phyloP scores from a whole-genome alignment of 2,888 invertebrate species.

The Temnothorax unifasciatus region DNA sequence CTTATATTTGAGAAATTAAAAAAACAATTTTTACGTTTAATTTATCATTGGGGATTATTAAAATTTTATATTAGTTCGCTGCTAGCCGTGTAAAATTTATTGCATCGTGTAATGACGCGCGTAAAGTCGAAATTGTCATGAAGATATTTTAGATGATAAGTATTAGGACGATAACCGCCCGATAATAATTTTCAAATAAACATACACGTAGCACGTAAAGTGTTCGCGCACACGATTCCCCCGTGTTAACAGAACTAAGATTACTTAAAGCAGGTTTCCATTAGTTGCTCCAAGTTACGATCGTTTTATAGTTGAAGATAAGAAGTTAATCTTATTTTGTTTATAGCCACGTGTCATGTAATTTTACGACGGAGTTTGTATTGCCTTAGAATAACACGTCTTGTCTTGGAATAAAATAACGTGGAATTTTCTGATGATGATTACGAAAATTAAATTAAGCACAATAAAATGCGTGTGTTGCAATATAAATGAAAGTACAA shows the following conservation, averaged over 20 bases:
- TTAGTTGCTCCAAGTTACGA: conserved; percentile 59
- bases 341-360: conserved; percentile 36
- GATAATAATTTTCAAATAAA: conserved; percentile 39
- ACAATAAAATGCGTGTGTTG: neutral
- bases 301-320: conserved; percentile 65
- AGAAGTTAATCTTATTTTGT: conserved; percentile 64
- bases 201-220: conserved; percentile 37
- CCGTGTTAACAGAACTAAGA: conserved; percentile 53
- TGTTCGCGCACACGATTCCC: conserved; percentile 2
- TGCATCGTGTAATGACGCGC: neutral
- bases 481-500: neutral
- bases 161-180: neutral
- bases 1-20: neutral
- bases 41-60: neutral
- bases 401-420: conserved; percentile 21
- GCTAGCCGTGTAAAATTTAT: neutral
- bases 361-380: conserved; percentile 44
- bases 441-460: neutral
- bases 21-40: neutral
- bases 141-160: conserved; percentile 3
- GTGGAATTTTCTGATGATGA: neutral
- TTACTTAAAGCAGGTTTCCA: conserved; percentile 62
- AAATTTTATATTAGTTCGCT: neutral
- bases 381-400: conserved; percentile 19
- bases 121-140: conserved; percentile 7